phyloP scores from a whole-genome alignment of 2,113 vertebrate species.

The Pica pica region DNA sequence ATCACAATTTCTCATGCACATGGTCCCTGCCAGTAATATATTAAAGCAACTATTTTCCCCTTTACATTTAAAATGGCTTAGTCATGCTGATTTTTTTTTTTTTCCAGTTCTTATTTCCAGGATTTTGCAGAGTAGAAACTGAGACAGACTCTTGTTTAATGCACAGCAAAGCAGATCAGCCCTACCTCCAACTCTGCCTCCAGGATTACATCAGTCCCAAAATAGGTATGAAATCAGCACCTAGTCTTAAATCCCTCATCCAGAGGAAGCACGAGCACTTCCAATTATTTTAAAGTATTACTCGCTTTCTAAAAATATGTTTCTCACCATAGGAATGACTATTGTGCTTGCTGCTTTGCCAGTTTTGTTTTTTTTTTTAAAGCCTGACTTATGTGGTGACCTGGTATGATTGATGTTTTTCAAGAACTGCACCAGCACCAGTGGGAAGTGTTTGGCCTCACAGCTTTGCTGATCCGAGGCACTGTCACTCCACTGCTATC shows the following conservation, averaged over 20 bases:
- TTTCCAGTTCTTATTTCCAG: slow-evolving; percentile 11
- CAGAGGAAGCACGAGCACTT: slow-evolving; percentile 57
- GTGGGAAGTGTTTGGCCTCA: not conserved
- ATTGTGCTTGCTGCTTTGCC: not conserved
- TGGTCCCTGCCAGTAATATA: not conserved
- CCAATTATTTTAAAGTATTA: slow-evolving; percentile 57
- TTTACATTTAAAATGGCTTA: slow-evolving; percentile 68
- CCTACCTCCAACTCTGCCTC: not conserved
- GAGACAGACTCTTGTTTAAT: not conserved
- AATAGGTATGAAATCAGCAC: slow-evolving; percentile 46
- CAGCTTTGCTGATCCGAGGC: not conserved
- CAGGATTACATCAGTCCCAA: slow-evolving; percentile 23
- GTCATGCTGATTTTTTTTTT: slow-evolving; percentile 40
- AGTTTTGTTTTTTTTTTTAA: not conserved
- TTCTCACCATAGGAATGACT: slow-evolving; percentile 48
- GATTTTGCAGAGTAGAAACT: slow-evolving; percentile 30
- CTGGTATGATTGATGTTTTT: slow-evolving; percentile 30
- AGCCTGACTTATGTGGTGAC: slow-evolving; percentile 21
- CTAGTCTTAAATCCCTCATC: slow-evolving; percentile 25
- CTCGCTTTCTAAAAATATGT: slow-evolving; percentile 47
- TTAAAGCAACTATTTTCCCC: slow-evolving; percentile 45
- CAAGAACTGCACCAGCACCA: slow-evolving; percentile 17
- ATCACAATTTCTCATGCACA: slow-evolving; percentile 34
- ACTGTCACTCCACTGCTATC: not conserved
- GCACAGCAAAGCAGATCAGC: not conserved